Base-by-base conservation (phyloP, 2,113 vertebrate genomes). In the Silurus glanis region DNA sequence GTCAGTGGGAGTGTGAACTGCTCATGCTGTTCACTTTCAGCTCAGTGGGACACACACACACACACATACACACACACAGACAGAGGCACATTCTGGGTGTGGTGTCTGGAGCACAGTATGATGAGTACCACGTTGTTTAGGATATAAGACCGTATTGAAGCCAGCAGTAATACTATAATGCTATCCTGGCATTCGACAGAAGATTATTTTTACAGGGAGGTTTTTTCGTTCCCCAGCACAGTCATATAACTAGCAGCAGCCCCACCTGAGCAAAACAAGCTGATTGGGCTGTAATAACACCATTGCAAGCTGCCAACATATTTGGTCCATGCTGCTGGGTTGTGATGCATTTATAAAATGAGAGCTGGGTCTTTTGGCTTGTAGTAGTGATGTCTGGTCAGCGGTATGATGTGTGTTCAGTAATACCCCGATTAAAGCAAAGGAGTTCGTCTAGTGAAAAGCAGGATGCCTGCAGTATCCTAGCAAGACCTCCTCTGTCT, bases 391-490 rank as follows among this genome's bases (percentile, higher is more conserved):
- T 53, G 74, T 74, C 86, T 84, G 84, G 79, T 81, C 83, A 55
- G 89, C 81, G 87, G 86, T 90, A n/a, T 90, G 23, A 58, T 75
- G 82, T 90, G 75, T 80, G 86, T 85, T 80, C 85, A 61, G 85
- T 83, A 88, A 89, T 66, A 83, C 67, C 58, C 76, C 37, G 83
- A 78, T 55, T 86, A 81, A 89, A 87, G 87, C 86, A 56, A 80
- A 75, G 62, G 79, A 88, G 88, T 88, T 72, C 75, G 82, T 82
- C 82, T 84, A 87, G 84, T 87, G 81, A 84, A 84, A 89, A 79
- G 90, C 82, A 89, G 85, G 86, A 90, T 83, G 85, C 84, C 87
- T 88, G 84, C 87, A 90, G 72, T 85, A 91, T 89, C 83, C 88
- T 78, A 85, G 66, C 49, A 88, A 86, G 87, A 71, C 76, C 69